Base-by-base conservation (phyloP, 1,140 invertebrate species). In the Oedothorax gibbosus region DNA sequence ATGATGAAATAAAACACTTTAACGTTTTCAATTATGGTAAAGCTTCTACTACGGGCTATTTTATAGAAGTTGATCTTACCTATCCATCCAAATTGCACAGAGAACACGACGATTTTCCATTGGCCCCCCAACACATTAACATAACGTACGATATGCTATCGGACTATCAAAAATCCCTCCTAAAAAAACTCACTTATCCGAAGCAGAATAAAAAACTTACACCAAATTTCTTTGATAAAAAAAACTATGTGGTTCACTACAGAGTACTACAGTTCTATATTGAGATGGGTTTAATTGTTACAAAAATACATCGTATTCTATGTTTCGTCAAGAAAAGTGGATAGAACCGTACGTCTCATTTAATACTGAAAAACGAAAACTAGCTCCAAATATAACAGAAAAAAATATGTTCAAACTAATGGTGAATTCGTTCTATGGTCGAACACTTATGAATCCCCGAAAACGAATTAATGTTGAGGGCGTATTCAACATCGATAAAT, bases 361-460 rank as follows among this genome's bases (percentile, higher is more conserved):
- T 10, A 80, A 80, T 20, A 80, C 62, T 10, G 21, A 88, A 6
- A 68, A 88, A 35, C 86, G 90, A 88, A 88, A 87, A 79, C 54
- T 86, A 54, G 89, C 91, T 12, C 89, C 73, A 62, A 90, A 88
- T 73, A 88, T 87, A 18, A 91, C 91, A 86, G 88, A 90, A 86
- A 90, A 91, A 87, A 88, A 91, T 72, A 89, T 90, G 69, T 92
- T 86, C 79, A 92, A 92, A 88, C 84, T 91, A 7, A 88, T 90
- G 87, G 91, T 90, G 76, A 91, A 91, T 85, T 64, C 87, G 9
- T 87, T 90, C 14, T 90, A 91, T 88, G 90, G 91, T 4, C 91
- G 91, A 88, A 91, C 89, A 51, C n/a, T 35, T 5, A 35, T 35
- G 35, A 35, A 35, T 35, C 35, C 35, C 5, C 35, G 35, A 35